These are phyloP conservation scores for Lamellibrachia luymesi DNA, from an alignment of 1,140 invertebrate species.

Conservation along the genomic window DNA sequence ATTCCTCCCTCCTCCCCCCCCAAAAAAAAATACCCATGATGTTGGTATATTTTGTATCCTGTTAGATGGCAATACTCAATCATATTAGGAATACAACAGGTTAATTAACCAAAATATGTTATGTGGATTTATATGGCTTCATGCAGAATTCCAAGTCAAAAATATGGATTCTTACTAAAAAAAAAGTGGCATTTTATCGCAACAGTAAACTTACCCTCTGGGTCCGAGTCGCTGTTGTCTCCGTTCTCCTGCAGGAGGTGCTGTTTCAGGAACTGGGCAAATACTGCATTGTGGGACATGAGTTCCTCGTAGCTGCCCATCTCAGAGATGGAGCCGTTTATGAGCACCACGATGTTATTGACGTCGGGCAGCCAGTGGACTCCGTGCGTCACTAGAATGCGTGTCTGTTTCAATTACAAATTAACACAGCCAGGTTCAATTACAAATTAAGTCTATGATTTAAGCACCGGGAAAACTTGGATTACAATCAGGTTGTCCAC, in stretches of 20 bases:
- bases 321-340: conserved; percentile 35
- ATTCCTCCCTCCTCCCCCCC: not conserved
- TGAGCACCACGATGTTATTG: conserved; percentile 24
- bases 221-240: conserved; percentile 18
- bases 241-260: conserved; percentile 17
- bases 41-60: too few species aligned
- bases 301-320: conserved; percentile 31
- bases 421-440: conserved; percentile 10
- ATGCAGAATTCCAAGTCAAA: too few species aligned
- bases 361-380: conserved; percentile 23
- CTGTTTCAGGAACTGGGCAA: conserved; percentile 27
- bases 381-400: conserved; percentile 28
- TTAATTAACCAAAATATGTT: too few species aligned
- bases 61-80: too few species aligned
- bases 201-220: not conserved
- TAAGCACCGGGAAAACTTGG: not conserved
- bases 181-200: too few species aligned
- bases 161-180: too few species aligned
- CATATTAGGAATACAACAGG: too few species aligned
- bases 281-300: conserved; percentile 22
- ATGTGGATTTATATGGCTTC: too few species aligned
- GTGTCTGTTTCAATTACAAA: conserved; percentile 14
- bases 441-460: not conserved
- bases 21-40: too few species aligned
- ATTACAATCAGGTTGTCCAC: not conserved